Percentiles rank a stretch among this genome's conserved stretches.
Evolutionary conservation across 2,888 invertebrate genomes (phyloP).

Genomic region (Apamea epomidion): DNA sequence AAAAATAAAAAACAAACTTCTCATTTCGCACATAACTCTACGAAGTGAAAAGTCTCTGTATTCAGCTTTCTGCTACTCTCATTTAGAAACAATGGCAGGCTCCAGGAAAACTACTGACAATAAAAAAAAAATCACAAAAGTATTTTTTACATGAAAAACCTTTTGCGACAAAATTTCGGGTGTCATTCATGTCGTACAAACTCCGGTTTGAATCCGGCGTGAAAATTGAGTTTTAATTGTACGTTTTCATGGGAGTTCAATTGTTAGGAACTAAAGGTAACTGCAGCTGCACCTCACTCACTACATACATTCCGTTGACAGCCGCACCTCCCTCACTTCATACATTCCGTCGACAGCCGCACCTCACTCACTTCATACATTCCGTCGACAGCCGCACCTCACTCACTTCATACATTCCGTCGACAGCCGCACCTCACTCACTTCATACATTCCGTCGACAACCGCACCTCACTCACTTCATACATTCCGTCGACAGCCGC

Average conservation of each 20-base stretch:
- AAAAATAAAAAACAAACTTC: slow-evolving; percentile 13
- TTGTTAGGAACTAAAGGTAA: not conserved
- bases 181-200: slow-evolving; percentile 4
- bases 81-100: slow-evolving; percentile 17
- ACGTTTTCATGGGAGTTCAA: not conserved
- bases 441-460: not conserved
- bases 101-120: slow-evolving; percentile 9
- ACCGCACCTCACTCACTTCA: no score
- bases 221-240: slow-evolving; percentile 6
- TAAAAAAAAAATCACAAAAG: slow-evolving; percentile 7
- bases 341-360: no score
- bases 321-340: not conserved
- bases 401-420: not conserved
- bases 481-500: no score
- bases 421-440: no score
- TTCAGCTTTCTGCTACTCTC: slow-evolving; percentile 1
- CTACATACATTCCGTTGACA: not conserved
- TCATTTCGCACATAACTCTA: slow-evolving; percentile 12
- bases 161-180: slow-evolving; percentile 7
- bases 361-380: not conserved
- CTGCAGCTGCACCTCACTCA: not conserved
- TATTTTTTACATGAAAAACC: slow-evolving; percentile 30
- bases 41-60: not conserved
- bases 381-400: no score
- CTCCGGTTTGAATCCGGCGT: not conserved